Base-by-base conservation (phyloP, 2,888 invertebrate species). In the Busseola fusca region DNA sequence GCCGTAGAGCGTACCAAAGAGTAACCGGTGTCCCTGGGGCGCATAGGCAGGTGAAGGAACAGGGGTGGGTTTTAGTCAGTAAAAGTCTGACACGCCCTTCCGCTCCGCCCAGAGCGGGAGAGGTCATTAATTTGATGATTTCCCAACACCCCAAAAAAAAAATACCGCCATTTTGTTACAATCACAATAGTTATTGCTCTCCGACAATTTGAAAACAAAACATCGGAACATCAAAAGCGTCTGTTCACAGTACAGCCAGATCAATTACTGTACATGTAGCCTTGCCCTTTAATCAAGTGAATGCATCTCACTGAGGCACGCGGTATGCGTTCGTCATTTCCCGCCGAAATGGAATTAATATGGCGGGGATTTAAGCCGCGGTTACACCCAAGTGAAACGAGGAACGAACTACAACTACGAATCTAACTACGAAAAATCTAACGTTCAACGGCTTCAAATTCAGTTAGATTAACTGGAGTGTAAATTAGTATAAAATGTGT, bases 251-350 rank as follows among this genome's bases (percentile, higher is more conserved):
- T 14, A 57, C 45, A 65, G 56, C 65, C 37, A 80, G 34, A 69
- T 40, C 45, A 69, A 81, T 77, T 68, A 80, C 45, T 27, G 52
- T 57, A 52, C 64, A 45, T 30, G 42, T 37, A 58, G 45, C n/a
- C 45, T n/a, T 27, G 42, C 30, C 45, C 50, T 56, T n/a, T 82
- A 78, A 82, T 82, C 64, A 80, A 69, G 66, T 67, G 69, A 64
- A 71, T 71, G 82, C 80, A 74, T 69, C 63, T 42, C 58, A 56
- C 54, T 57, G 66, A 62, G 56, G 40, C 54, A 72, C 48, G 65
- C 65, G 70, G 56, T 52, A 81, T 72, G 59, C 78, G 78, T 73
- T 58, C 69, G 64, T 67, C 72, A 79, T 77, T 78, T 75, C 70
- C 63, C 63, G 64, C 69, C 63, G n/a, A 65, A 68, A 76, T 81